phyloP scores from a whole-genome alignment of 2,888 invertebrate genomes.

The Gymnocheta viridis region DNA sequence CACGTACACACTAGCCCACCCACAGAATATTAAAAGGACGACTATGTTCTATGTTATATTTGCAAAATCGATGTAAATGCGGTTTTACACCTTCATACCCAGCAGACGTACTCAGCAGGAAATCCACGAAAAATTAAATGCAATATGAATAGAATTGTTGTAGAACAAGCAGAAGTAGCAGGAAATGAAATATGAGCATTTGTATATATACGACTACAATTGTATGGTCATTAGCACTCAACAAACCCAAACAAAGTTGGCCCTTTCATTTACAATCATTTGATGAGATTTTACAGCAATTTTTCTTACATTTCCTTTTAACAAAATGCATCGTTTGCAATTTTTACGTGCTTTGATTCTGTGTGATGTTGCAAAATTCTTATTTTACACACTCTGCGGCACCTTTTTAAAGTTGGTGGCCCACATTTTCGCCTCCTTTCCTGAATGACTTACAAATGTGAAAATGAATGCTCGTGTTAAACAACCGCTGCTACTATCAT shows the following conservation, averaged over 20 bases:
- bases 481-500: slow-evolving; percentile 26
- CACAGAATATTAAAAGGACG: background rate
- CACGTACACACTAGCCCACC: background rate
- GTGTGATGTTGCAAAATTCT: slow-evolving; percentile 38
- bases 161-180: background rate
- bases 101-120: background rate
- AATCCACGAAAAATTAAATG: slow-evolving; percentile 32
- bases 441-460: slow-evolving; percentile 8
- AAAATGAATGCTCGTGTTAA: slow-evolving; percentile 20
- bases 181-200: slow-evolving; percentile 29
- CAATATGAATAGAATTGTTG: background rate
- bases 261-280: slow-evolving; percentile 68
- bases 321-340: slow-evolving; percentile 69
- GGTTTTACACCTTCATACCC: slow-evolving; percentile 21
- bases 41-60: slow-evolving; percentile 2
- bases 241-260: slow-evolving; percentile 63
- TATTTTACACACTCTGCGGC: slow-evolving; percentile 8
- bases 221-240: slow-evolving; percentile 68
- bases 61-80: slow-evolving; percentile 47
- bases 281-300: slow-evolving; percentile 68
- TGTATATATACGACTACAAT: slow-evolving; percentile 40
- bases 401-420: background rate
- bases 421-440: background rate
- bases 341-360: slow-evolving; percentile 61
- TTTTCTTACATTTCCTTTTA: slow-evolving; percentile 67